phyloP scores from a whole-genome alignment of 1,140 invertebrate species.

The Habropoda laboriosa region DNA sequence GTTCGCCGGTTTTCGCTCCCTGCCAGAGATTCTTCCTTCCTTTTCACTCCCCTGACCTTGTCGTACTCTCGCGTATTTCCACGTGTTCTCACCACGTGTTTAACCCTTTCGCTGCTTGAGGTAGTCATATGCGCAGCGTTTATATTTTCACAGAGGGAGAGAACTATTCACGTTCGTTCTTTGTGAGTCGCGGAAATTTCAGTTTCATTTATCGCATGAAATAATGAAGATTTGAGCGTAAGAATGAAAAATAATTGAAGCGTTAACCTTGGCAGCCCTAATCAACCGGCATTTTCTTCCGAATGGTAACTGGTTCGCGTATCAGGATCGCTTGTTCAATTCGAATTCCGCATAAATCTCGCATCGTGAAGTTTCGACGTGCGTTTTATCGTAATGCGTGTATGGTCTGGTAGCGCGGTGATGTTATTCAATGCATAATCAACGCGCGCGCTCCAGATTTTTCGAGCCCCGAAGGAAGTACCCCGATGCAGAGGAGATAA shows the following conservation, averaged over 20 bases:
- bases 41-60: constrained; percentile 7
- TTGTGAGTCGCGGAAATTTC: too few species aligned
- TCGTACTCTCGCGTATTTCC: neutral
- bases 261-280: neutral
- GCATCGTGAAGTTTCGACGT: neutral
- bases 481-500: neutral
- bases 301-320: too few species aligned
- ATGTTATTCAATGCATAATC: neutral
- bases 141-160: too few species aligned
- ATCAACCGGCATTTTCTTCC: neutral
- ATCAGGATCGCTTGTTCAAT: neutral
- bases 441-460: neutral
- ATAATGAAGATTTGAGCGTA: too few species aligned
- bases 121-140: too few species aligned
- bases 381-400: neutral
- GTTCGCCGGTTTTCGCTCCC: constrained; percentile 14
- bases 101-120: neutral
- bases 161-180: too few species aligned
- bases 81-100: neutral
- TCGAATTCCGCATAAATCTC: neutral
- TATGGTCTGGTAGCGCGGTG: neutral
- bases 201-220: too few species aligned
- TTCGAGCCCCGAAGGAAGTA: neutral
- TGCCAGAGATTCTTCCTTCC: neutral
- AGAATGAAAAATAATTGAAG: too few species aligned